Base-by-base conservation (phyloP, 1,140 invertebrate species). In the Apolygus lucorum region DNA sequence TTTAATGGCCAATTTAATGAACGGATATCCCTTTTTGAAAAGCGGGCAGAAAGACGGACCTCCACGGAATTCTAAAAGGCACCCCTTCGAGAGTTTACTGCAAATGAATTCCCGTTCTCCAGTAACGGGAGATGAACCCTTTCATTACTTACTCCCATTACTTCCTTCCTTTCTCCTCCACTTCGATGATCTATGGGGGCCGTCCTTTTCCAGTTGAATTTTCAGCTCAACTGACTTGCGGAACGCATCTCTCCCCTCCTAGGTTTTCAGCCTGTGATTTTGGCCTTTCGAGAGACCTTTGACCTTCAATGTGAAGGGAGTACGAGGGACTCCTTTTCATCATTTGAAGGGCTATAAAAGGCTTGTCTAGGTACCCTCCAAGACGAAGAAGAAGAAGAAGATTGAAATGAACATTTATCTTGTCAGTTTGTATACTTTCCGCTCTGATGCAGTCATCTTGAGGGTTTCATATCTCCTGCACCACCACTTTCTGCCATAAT, bases 11-110 rank as follows among this genome's bases (percentile, higher is more conserved):
- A 59, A 59, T 59, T 24, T 59, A 59, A 59, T 59, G 54, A 59
- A 59, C 54, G 54, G 54, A 59, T 59, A 59, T 59, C 54, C 54
- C 54, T 59, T 59, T 59, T 59, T 59, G 54, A 59, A 59, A 59
- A 59, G 54, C 13, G 54, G 54, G 54, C 54, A 59, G 17, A 59
- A 59, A 59, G 54, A 59, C 54, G 54, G 54, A 59, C 54, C 54
- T 59, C 22, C 4, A 4, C 54, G 54, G 54, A 59, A 59, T 59
- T 8, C 22, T 59, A 59, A 59, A 59, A 59, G 54, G 54, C 8
- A 13, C 54, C 8, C 34, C 11, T 21, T 59, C 54, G 54, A 59
- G 54, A 59, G 54, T 59, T 59, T 59, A 59, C 54, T 59, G 54
- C 54, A 59, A 59, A 59, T 59, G 54, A 59, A 59, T 59, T 59